phyloP scores from a whole-genome alignment of 2,113 vertebrate species.

The Sclerurus mexicanus region DNA sequence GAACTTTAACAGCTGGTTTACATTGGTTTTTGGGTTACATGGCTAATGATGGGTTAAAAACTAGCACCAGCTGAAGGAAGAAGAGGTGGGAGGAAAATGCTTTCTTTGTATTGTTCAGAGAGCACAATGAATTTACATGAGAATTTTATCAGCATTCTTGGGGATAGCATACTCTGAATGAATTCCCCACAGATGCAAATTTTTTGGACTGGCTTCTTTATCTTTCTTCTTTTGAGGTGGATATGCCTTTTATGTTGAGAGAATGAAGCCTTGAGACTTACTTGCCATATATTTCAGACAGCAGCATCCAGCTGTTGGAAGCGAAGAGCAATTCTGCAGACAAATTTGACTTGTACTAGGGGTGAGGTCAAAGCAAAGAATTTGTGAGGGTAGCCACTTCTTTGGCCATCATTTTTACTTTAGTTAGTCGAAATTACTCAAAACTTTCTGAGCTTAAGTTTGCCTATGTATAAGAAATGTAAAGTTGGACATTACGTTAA shows the following conservation, averaged over 20 bases:
- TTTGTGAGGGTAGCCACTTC: background rate
- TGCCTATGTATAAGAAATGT: background rate
- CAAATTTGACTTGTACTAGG: background rate
- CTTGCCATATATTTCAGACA: background rate
- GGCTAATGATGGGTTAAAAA: slow-evolving; percentile 23
- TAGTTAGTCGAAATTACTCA: background rate
- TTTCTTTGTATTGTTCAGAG: background rate
- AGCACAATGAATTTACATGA: slow-evolving; percentile 29
- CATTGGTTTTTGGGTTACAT: background rate
- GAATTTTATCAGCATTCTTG: slow-evolving; percentile 43
- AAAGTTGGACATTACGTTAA: background rate
- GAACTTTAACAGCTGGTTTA: background rate
- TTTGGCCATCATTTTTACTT: background rate
- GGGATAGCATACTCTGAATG: background rate
- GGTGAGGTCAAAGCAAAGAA: background rate
- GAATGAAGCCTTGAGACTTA: background rate
- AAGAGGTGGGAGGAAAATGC: background rate
- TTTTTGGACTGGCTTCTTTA: slow-evolving; percentile 23
- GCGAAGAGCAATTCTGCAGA: background rate
- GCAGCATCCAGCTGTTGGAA: background rate
- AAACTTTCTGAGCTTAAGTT: background rate
- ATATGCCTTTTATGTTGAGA: slow-evolving; percentile 16
- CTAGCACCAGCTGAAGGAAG: background rate
- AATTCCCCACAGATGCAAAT: background rate
- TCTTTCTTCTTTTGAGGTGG: slow-evolving; percentile 21